Base-by-base conservation (phyloP, 2,888 invertebrate genomes). In the Cylindroiulus punctatus region DNA sequence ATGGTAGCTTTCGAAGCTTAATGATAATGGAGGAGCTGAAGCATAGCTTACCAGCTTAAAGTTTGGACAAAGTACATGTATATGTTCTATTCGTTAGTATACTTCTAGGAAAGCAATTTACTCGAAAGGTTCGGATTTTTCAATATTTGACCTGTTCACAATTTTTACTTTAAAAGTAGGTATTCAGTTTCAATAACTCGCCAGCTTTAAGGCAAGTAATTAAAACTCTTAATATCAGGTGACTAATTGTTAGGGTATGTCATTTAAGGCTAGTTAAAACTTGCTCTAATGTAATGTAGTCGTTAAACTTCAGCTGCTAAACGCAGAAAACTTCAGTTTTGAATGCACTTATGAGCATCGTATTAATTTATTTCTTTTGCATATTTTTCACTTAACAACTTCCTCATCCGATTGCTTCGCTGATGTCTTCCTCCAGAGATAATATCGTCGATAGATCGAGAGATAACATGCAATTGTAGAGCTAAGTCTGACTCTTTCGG, bases 401-500 rank as follows among this genome's bases (percentile, higher is more conserved):
- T 76, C 76, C 76, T 76, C 76, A 76, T 76, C 30, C 17, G 30
- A 76, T 76, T 76, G 30, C 17, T 76, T 0, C 76, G 14, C 30
- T 76, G 76, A 76, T 76, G 76, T 76, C 76, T 76, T 76, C 1
- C 26, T 26, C 76, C 76, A 17, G 30, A 76, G 76, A 76, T 76
- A 76, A 30, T 30, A 76, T 76, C 76, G 14, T 76, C 32, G 30
- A 76, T 52, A 19, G n/a, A n/a, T 52, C 52, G n/a, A 52, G 52
- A 19, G 52, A 52, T 76, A 76, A 76, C 26, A 76, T 76, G n/a
- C n/a, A n/a, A n/a, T n/a, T n/a, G n/a, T n/a, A 30, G 30, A 76
- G 22, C 76, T 1, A 76, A 32, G 76, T 76, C 17, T 26, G 76
- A 26, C 8, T 76, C 76, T 26, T 30, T 76, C 26, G 76, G 14